These are phyloP conservation scores for Shinisaurus crocodilurus DNA, from an alignment of 2,113 vertebrate species.

Conservation along the genomic window DNA sequence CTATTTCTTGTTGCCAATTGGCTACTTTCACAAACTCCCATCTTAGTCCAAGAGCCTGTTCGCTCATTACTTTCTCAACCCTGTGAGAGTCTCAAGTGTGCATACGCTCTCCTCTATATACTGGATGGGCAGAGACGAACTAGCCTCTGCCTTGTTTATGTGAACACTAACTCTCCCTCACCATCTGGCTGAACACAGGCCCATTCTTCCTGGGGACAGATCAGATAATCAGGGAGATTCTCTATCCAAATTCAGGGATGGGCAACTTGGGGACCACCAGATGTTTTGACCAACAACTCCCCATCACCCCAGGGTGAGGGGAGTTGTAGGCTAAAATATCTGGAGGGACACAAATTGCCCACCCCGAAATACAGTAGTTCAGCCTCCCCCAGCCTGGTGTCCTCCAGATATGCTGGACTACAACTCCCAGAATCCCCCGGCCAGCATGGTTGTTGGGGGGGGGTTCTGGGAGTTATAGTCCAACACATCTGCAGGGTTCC, in stretches of 20 bases:
- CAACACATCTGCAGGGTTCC: no score
- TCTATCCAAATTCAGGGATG: neutral
- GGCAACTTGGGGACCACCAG: neutral
- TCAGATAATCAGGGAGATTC: neutral
- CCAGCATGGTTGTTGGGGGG: no score
- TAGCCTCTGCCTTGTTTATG: neutral
- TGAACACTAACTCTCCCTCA: neutral
- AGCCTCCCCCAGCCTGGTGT: no score
- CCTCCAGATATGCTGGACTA: no score
- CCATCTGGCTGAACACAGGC: neutral
- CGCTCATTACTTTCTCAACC: no score
- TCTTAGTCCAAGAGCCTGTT: neutral
- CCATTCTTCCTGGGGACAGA: neutral
- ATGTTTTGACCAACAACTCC: no score
- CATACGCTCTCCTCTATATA: neutral
- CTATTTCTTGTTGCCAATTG: neutral
- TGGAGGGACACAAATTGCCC: no score
- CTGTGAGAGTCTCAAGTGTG: neutral
- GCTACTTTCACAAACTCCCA: neutral
- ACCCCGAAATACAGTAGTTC: no score
- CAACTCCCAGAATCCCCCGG: no score
- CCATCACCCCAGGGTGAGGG: no score
- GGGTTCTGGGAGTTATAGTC: no score
- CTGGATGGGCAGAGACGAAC: neutral
- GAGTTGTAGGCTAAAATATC: no score